These are phyloP conservation scores for Bubalus kerabau DNA, from an alignment of 2,113 vertebrate genomes.

Conservation along the genomic window DNA sequence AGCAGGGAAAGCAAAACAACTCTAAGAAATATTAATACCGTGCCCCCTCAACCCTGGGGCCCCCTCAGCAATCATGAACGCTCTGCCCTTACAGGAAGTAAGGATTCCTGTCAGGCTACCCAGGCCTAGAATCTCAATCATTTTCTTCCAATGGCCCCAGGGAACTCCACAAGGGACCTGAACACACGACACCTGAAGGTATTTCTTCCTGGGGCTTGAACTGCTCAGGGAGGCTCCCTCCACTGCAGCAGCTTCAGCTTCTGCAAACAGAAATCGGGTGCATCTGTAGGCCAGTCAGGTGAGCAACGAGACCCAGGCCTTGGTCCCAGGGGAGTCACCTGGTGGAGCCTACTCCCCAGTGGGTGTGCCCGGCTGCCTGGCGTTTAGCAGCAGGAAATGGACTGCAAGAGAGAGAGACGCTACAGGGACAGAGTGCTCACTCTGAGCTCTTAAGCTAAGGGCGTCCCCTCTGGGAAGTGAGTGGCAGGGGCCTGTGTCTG, in stretches of 20 bases:
- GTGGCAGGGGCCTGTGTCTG: not conserved
- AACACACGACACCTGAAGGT: not conserved
- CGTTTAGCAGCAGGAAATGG: not conserved
- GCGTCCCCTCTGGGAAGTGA: not conserved
- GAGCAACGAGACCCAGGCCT: not conserved
- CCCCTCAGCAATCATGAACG: rapidly evolving
- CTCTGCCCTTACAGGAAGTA: not conserved
- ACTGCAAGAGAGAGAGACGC: not conserved
- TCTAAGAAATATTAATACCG: not conserved
- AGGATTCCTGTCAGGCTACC: not conserved
- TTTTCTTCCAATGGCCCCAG: not conserved
- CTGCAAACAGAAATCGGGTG: not conserved
- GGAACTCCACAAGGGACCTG: not conserved
- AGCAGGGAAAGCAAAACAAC: not conserved
- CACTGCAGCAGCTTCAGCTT: not conserved
- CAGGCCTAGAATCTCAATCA: not conserved
- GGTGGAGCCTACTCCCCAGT: not conserved
- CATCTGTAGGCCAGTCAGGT: not conserved
- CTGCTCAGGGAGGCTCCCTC: not conserved
- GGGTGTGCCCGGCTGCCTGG: not conserved
- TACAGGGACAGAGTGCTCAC: not conserved
- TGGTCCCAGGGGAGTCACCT: not conserved
- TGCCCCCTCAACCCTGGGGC: no score
- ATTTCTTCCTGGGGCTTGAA: not conserved
- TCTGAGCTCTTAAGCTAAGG: not conserved